These are phyloP conservation scores for Steatornis caripensis DNA, from an alignment of 2,113 vertebrate species.

Conservation along the genomic window DNA sequence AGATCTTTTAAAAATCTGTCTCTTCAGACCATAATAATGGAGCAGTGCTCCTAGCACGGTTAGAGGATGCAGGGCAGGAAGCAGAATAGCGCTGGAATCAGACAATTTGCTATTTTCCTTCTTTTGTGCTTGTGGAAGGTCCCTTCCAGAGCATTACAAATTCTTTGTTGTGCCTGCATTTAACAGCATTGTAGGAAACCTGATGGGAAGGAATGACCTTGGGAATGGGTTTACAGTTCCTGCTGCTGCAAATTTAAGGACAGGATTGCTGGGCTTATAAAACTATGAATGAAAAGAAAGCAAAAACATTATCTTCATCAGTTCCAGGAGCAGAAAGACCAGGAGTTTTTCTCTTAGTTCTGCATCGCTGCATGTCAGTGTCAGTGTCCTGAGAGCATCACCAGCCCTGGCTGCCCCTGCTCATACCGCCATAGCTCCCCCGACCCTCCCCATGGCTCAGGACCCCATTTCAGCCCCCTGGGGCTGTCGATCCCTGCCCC, in stretches of 20 bases:
- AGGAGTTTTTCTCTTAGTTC: neutral
- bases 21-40: neutral
- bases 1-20: neutral
- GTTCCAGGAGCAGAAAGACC: neutral
- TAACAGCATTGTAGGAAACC: neutral
- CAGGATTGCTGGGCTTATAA: neutral
- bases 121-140: neutral
- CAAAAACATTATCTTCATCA: neutral
- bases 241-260: neutral
- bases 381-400: neutral
- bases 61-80: neutral
- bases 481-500: neutral
- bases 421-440: neutral
- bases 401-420: neutral
- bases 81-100: neutral
- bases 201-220: neutral
- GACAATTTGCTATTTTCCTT: neutral
- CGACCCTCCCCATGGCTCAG: neutral
- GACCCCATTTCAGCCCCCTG: neutral
- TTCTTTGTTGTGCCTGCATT: neutral
- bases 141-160: neutral
- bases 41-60: neutral
- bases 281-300: neutral
- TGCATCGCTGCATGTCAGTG: neutral
- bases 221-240: neutral